phyloP scores from a whole-genome alignment of 2,113 vertebrate genomes.

The Ophthalmolycus amberensis region DNA sequence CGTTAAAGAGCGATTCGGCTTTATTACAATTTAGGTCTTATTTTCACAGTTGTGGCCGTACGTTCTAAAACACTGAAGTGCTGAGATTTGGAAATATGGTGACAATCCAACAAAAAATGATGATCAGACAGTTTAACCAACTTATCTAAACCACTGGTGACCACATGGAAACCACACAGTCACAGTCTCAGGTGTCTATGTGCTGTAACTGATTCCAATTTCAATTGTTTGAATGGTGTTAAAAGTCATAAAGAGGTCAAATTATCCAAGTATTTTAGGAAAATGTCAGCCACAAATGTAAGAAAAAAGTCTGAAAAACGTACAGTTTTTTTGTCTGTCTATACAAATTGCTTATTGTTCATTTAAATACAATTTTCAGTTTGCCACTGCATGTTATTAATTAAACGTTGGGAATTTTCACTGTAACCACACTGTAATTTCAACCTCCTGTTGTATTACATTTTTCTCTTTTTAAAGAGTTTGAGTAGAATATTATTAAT shows the following conservation, averaged over 20 bases:
- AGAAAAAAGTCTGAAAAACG: not conserved
- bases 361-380: not conserved
- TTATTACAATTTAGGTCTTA: not conserved
- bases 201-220: not conserved
- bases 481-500: not conserved
- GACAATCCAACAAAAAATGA: not conserved
- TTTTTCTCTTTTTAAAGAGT: not conserved
- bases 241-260: not conserved
- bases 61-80: not conserved
- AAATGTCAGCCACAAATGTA: not conserved
- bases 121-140: not conserved
- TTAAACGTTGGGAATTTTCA: not conserved
- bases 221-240: not conserved
- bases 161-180: not conserved
- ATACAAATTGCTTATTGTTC: not conserved
- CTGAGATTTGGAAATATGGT: slow-evolving; percentile 2
- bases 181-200: not conserved
- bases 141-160: not conserved
- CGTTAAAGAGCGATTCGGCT: not conserved
- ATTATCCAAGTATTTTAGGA: not conserved
- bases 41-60: not conserved
- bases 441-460: not conserved
- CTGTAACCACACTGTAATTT: not conserved
- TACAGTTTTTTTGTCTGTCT: not conserved
- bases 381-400: not conserved